Percentiles rank a stretch among this genome's conserved stretches.
phyloP scores from a whole-genome alignment of 2,113 vertebrate genomes.

The Pelmatolapia mariae region DNA sequence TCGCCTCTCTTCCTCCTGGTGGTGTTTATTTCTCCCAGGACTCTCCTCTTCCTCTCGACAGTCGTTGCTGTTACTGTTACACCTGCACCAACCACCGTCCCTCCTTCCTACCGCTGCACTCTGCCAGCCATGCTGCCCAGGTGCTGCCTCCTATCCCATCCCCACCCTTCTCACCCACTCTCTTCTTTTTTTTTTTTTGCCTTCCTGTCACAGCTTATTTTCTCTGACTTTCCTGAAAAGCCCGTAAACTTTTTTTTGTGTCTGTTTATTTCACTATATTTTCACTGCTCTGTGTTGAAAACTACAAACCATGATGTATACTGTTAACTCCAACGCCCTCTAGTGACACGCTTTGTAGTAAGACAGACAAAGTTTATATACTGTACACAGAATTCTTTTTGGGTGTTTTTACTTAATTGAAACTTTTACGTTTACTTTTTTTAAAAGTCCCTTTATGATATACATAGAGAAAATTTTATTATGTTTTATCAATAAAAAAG shows the following conservation, averaged over 20 bases:
- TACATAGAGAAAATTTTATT: not conserved
- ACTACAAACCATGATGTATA: not conserved
- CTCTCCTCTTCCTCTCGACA: constrained; percentile 74
- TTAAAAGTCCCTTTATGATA: not conserved
- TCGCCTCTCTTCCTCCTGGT: constrained; percentile 24
- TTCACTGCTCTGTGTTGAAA: not conserved
- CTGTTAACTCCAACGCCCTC: constrained; percentile 26
- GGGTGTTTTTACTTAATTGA: not conserved
- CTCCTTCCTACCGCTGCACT: constrained; percentile 83
- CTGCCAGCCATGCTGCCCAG: constrained; percentile 77
- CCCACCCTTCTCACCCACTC: not conserved
- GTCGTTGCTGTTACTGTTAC: constrained; percentile 85
- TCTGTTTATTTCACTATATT: not conserved
- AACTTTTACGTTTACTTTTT: not conserved
- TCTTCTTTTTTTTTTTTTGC: not conserved
- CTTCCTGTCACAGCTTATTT: not conserved
- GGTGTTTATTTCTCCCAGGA: constrained; percentile 71
- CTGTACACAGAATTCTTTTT: not conserved
- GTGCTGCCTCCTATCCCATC: constrained; percentile 61
- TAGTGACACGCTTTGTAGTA: not conserved
- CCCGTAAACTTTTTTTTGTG: not conserved
- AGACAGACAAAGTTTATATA: not conserved
- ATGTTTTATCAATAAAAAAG: not conserved
- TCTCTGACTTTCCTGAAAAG: not conserved
- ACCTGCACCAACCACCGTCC: constrained; percentile 83